Base-by-base conservation (phyloP, 2,797 vertebrate species). In the Chloroceryle inda region DNA sequence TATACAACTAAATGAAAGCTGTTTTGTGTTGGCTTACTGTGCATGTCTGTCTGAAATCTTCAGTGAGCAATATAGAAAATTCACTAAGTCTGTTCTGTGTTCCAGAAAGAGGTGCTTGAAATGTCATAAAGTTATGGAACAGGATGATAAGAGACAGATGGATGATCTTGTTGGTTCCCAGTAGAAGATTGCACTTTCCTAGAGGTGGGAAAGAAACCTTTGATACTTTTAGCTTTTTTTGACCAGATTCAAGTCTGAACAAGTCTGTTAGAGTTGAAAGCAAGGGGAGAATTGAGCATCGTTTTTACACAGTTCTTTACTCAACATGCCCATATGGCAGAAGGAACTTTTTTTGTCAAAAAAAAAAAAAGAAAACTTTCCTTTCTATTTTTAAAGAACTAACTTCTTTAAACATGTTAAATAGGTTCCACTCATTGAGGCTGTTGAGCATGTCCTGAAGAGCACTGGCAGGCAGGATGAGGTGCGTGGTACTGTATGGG, bases 361-460 rank as follows among this genome's bases (percentile, higher is more conserved):
- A 52, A 49, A 31, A 20, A n/a, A 37, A 37, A 42, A 26, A 62
- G 44, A n/a, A 61, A 69, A 87, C 5, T 91, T 92, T 63, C 63
- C 18, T 59, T 49, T 75, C 58, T 90, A 68, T 90, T 85, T 95
- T 93, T 55, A 47, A 85, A 77, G 21, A 87, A 11, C 8, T 47
- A 5, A 26, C 20, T 64, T 33, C 22, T 64, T 64, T 50, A 78
- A 74, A 44, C 5, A 13, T 5, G 17, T 53, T 53, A 53, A 53
- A 53, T 31, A 31, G 29, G 29, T 31, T 53, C 4, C 5, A 27
- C 59, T 24, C 44, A 31, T 2, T 44, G 44, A 79, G 56, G 44
- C 40, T 85, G 75, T 53, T 10, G 44, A 85, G 35, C 22, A 31
- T 2, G 4, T 52, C 69, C 71, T n/a, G 35, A 27, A 40, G 72